Conservation (phyloP, 2,888 invertebrate species). For the Trissolcus japonicus region DNA sequence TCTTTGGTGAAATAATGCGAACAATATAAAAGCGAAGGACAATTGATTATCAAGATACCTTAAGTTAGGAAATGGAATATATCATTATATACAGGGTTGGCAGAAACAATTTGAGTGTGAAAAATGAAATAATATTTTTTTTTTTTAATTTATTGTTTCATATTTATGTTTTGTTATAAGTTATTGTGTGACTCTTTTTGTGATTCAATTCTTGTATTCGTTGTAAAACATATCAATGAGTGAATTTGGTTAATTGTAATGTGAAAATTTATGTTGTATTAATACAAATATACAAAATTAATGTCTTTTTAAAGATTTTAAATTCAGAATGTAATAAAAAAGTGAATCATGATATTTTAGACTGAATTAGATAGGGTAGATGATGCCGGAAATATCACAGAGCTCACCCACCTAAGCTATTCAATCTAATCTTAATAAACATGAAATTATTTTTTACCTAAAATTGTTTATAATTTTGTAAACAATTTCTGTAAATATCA, state of each 20-base stretch:
- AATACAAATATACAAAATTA: too few species aligned
- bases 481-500: constrained; percentile 73
- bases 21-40: constrained; percentile 51
- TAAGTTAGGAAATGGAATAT: constrained; percentile 36
- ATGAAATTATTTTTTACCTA: constrained; percentile 72
- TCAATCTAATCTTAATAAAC: constrained; percentile 70
- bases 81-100: constrained; percentile 47
- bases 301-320: too few species aligned
- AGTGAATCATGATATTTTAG: constrained; percentile 28
- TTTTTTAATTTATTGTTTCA: not conserved
- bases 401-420: constrained; percentile 62
- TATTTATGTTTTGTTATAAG: not conserved
- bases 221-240: too few species aligned
- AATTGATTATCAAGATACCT: constrained; percentile 40
- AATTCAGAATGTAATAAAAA: constrained; percentile 20
- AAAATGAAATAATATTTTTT: not conserved
- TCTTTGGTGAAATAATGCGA: constrained; percentile 18
- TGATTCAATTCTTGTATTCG: too few species aligned
- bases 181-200: too few species aligned
- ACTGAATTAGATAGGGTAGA: constrained; percentile 36
- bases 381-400: constrained; percentile 32
- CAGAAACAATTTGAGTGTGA: constrained; percentile 7
- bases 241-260: too few species aligned
- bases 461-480: constrained; percentile 74
- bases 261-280: too few species aligned